Evolutionary conservation across 2,797 vertebrate genomes (phyloP).

Genomic region (Danio tinwini): DNA sequence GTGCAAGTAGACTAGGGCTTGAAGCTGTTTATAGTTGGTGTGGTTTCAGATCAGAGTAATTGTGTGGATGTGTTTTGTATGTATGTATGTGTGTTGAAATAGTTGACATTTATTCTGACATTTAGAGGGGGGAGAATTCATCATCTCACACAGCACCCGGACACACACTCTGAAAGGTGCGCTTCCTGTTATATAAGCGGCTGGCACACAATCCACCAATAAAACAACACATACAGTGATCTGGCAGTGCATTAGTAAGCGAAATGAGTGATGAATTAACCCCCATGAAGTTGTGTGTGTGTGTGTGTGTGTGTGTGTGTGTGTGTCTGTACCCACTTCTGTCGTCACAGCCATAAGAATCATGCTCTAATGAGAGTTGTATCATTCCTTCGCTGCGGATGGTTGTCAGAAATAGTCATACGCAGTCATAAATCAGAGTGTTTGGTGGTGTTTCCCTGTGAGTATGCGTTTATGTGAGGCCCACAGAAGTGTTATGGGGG

Average conservation of each 20-base stretch:
- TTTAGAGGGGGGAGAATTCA: neutral
- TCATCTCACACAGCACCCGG: neutral
- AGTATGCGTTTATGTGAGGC: slow-evolving; percentile 2
- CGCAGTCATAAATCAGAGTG: slow-evolving; percentile 15
- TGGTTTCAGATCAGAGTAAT: neutral
- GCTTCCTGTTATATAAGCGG: slow-evolving; percentile 27
- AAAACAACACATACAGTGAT: neutral
- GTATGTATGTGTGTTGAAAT: neutral
- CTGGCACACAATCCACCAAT: neutral
- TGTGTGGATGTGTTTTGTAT: neutral
- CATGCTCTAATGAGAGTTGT: neutral
- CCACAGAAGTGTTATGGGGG: neutral
- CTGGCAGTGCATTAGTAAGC: slow-evolving; percentile 14
- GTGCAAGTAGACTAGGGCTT: neutral
- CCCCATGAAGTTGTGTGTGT: neutral
- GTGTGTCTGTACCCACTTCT: neutral
- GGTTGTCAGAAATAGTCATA: slow-evolving; percentile 17
- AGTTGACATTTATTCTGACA: slow-evolving; percentile 7
- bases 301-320: neutral
- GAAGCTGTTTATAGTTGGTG: slow-evolving; percentile 8
- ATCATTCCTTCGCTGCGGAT: neutral
- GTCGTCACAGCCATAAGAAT: neutral
- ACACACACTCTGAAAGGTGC: slow-evolving; percentile 1
- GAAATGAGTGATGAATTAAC: slow-evolving; percentile 6
- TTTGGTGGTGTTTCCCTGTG: neutral